A percentile compares a stretch with the other conserved stretches of the same genome.
Evolutionary conservation across 2,113 vertebrate species (phyloP).

Genomic region (Upupa epops): DNA sequence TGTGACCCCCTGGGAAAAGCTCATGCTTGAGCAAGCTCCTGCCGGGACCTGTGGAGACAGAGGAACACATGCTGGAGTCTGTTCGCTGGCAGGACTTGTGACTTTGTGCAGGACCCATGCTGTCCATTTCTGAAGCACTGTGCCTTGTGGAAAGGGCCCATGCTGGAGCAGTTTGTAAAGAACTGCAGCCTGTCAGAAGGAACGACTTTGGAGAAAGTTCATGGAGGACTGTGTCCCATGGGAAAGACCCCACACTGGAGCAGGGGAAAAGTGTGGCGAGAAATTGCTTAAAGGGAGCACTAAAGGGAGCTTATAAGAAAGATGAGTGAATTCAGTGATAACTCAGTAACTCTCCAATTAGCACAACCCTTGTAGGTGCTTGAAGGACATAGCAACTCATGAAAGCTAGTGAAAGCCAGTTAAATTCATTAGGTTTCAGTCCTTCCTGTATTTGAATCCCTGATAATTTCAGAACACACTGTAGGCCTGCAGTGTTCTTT

Average conservation of each 20-base stretch:
- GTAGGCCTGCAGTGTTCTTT: not conserved
- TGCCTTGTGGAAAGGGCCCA: too few species aligned
- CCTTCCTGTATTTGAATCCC: not conserved
- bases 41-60: not conserved
- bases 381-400: not conserved
- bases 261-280: not conserved
- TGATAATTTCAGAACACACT: not conserved
- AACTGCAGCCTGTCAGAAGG: not conserved
- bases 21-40: not conserved
- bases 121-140: not conserved
- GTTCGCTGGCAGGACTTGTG: not conserved
- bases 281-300: not conserved
- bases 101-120: accelerated
- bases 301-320: too few species aligned
- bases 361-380: not conserved
- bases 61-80: not conserved
- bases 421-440: not conserved
- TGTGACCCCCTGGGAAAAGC: not conserved
- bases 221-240: too few species aligned
- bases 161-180: not conserved
- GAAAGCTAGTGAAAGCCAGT: not conserved
- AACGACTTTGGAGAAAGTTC: too few species aligned
- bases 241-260: not conserved
- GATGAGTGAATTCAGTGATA: not conserved
- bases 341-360: not conserved